Evolutionary conservation across 30 jellyfish, hydroid and myxozoan species (phyloP), one percentile per base, ranked within the genome.

Genomic region (Morbakka virulenta): DNA sequence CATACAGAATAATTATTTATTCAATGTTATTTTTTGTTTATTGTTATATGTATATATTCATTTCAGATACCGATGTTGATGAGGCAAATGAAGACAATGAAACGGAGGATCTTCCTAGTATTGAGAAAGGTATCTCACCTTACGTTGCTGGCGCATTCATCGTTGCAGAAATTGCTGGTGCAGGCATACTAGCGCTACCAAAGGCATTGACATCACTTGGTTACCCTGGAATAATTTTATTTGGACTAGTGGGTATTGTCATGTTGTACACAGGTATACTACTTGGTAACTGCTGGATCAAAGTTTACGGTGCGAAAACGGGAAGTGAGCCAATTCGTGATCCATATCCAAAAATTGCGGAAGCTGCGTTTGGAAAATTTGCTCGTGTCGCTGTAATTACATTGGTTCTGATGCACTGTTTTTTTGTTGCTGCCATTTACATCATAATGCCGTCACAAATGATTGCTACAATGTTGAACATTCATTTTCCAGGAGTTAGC

Each of bases 131-230:
- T n/a, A n/a, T n/a, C n/a, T n/a, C n/a, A n/a, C n/a, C n/a, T n/a
- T n/a, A n/a, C n/a, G n/a, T n/a, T n/a, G 88, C 88, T 64, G 88
- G 86, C 14, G 65, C 65, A 3, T 77, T 77, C 35, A 77, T 77
- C 34, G 32, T 77, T 77, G 88, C 84, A 6, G 88, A 77, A 65
- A 65, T 77, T 20, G 30, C 84, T 64, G 88, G 88, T 3, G 88
- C 88, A 3, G 88, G 88, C 65, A 84, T 57, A 4, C 47, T 77
- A 14, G 86, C 88, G 12, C 65, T 77, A 62, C 88, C 88, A 23
- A 69, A 26, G 13, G 88, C 88, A 31, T 12, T 77, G 86, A 62
- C 88, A 4, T 47, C 3, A 14, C 81, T 47, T 41, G 0, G 25
- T 53, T 52, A 62, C 57, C 57, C 29, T 62, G 88, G 88, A 23